Conservation (phyloP, 2,113 vertebrate genomes). For the Barnardius zonarius region DNA sequence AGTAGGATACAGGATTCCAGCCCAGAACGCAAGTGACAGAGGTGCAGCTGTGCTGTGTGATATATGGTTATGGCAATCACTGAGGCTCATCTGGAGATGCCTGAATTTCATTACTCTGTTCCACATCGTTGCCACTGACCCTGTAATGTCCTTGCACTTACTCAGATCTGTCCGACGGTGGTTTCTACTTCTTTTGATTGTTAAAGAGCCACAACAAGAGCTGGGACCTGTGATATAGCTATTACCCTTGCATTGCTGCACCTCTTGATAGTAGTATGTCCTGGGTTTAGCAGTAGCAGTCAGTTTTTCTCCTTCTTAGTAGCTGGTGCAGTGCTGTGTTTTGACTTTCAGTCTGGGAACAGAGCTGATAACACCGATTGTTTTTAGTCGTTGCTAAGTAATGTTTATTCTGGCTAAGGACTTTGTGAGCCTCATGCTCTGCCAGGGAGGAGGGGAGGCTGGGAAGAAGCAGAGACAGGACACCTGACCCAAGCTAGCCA, state of each 20-base stretch:
- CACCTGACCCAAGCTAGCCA: no score
- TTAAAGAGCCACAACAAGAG: neutral
- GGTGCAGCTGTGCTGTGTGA: neutral
- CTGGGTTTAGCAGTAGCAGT: no score
- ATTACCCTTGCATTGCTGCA: neutral
- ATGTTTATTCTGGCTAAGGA: no score
- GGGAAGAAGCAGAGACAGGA: no score
- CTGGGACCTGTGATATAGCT: neutral
- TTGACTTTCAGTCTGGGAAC: no score
- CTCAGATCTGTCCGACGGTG: neutral
- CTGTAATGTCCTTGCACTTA: neutral
- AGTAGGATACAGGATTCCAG: neutral
- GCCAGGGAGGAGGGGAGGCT: no score
- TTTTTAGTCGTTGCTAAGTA: no score
- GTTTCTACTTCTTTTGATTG: neutral
- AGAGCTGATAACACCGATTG: no score
- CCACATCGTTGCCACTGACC: neutral
- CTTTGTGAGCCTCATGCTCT: no score
- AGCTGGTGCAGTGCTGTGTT: no score
- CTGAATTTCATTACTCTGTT: neutral
- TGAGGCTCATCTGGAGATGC: neutral
- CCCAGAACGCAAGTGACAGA: neutral
- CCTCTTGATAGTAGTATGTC: neutral
- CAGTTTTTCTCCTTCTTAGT: no score
- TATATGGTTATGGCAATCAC: neutral